A percentile compares a stretch with the other conserved stretches of the same genome.
Evolutionary conservation across 1,140 invertebrate species (phyloP).

Genomic region (Rhizoglyphus robini): DNA sequence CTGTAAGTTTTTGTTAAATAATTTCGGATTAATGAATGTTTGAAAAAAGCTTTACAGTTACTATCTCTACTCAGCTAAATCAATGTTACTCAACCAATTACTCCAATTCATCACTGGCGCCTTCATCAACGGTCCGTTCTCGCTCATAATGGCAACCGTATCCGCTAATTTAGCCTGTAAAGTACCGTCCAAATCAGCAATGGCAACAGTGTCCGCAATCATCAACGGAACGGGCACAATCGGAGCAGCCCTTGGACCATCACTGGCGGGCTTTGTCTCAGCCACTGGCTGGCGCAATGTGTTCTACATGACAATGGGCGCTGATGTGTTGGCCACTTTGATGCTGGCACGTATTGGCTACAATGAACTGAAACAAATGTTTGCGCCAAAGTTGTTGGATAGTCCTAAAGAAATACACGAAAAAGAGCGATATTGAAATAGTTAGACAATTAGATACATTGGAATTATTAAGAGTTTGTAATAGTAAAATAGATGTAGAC

Average conservation of each 20-base stretch:
- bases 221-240: constrained; percentile 91
- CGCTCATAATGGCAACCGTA: constrained; percentile 85
- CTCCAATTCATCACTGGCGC: constrained; percentile 46
- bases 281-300: constrained; percentile 4
- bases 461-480: too few species aligned
- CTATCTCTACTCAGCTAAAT: not conserved
- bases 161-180: constrained; percentile 78
- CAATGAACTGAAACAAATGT: too few species aligned
- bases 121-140: constrained; percentile 85
- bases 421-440: too few species aligned
- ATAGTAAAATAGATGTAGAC: too few species aligned
- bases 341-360: constrained; percentile 11
- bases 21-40: not conserved
- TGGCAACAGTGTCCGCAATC: constrained; percentile 90
- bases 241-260: constrained; percentile 76
- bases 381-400: too few species aligned
- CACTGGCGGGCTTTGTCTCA: constrained; percentile 52
- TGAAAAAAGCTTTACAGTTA: too few species aligned
- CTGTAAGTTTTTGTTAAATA: constrained; percentile 46
- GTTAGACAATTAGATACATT: too few species aligned
- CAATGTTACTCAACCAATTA: not conserved
- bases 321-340: constrained; percentile 16
- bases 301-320: constrained; percentile 14
- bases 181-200: constrained; percentile 64
- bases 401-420: too few species aligned